Conservation (phyloP, 2,113 vertebrate species). For the Mus musculus region DNA sequence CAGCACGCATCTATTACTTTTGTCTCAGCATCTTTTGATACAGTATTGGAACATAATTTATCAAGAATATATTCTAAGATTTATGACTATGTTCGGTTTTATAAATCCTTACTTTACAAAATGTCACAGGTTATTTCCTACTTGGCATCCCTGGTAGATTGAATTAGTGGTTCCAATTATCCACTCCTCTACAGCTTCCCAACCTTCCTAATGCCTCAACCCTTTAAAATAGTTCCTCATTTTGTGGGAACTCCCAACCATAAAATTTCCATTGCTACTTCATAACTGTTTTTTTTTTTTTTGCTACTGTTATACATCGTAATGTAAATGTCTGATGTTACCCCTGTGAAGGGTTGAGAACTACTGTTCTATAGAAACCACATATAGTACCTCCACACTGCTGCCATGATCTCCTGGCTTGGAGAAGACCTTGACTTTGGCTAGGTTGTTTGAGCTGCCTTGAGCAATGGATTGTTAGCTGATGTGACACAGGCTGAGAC, state of each 20-base stretch:
- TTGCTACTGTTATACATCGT: neutral
- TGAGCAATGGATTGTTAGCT: neutral
- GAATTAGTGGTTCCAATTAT: neutral
- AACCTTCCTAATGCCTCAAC: neutral
- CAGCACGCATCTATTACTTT: neutral
- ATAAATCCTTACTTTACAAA: slow-evolving; percentile 1
- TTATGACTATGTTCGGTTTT: neutral
- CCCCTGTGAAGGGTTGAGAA: neutral
- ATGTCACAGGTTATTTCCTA: neutral
- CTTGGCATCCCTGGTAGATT: neutral
- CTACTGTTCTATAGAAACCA: neutral
- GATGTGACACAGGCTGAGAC: neutral
- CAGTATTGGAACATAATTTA: slow-evolving; percentile 15
- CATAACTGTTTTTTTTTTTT: neutral
- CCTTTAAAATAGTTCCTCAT: neutral
- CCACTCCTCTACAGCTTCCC: neutral
- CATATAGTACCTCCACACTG: neutral
- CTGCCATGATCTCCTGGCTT: neutral
- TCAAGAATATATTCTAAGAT: slow-evolving; percentile 8
- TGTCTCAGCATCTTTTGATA: neutral
- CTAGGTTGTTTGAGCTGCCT: neutral
- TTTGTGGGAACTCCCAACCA: neutral
- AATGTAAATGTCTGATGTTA: neutral
- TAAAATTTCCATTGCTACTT: neutral
- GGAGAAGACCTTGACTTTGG: neutral